A percentile compares a stretch with the other conserved stretches of the same genome.
These are phyloP conservation scores for Eutolmus rufibarbis DNA, from an alignment of 2,888 invertebrate species.

Conservation along the genomic window DNA sequence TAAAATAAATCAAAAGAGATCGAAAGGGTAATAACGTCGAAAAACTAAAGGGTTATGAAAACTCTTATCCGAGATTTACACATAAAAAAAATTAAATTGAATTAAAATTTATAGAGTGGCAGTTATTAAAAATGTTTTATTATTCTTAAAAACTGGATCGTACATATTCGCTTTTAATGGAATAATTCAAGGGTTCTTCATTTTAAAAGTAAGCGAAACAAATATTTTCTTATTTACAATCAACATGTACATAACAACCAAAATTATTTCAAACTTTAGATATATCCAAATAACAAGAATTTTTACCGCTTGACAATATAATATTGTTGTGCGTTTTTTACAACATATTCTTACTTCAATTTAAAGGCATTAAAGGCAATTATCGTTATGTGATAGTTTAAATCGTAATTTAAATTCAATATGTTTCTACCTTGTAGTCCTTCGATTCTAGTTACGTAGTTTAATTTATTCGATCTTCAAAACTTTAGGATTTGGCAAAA, in stretches of 20 bases:
- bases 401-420: neutral
- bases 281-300: neutral
- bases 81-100: neutral
- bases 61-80: neutral
- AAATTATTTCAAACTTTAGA: neutral
- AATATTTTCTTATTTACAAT: conserved; percentile 7
- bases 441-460: neutral
- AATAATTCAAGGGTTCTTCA: conserved; percentile 6
- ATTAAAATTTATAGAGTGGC: neutral
- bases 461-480: neutral
- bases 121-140: conserved; percentile 27
- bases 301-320: neutral
- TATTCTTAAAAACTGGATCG: conserved; percentile 19
- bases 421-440: neutral
- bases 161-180: neutral
- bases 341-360: neutral
- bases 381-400: neutral
- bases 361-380: neutral
- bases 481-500: neutral
- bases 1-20: no score
- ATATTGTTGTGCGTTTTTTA: neutral
- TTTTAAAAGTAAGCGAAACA: neutral
- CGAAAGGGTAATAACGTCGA: no score
- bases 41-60: no score
- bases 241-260: neutral